Percentiles rank a stretch among this genome's conserved stretches.
Conservation (phyloP, 2,797 vertebrate genomes). For the Pachyuromys duprasi region DNA sequence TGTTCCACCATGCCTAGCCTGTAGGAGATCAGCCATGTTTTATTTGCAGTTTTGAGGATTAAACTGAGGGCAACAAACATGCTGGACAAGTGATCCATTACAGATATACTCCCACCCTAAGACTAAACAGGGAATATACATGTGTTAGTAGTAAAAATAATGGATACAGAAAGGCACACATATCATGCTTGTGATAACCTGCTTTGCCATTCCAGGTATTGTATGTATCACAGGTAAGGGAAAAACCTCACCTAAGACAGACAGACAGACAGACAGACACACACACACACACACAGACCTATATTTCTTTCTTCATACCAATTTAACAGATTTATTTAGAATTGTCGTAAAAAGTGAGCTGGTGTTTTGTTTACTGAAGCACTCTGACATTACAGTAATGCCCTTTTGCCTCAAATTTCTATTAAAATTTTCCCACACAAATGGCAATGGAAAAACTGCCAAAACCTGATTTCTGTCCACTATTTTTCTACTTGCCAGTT, state of each 20-base stretch:
- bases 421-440: not conserved
- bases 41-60: not conserved
- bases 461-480: not conserved
- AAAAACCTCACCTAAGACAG: slow-evolving; percentile 11
- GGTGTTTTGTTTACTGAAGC: not conserved
- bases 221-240: not conserved
- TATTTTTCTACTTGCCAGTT: not conserved
- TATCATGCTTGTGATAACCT: not conserved
- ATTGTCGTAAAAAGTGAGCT: not conserved
- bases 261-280: not conserved
- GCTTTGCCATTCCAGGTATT: not conserved
- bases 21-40: not conserved
- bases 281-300: not conserved
- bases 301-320: not conserved
- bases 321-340: not conserved
- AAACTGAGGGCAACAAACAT: not conserved
- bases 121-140: not conserved
- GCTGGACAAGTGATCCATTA: not conserved
- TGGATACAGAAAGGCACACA: not conserved
- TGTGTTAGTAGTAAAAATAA: slow-evolving; percentile 45
- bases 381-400: not conserved
- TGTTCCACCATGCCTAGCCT: not conserved
- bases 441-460: not conserved
- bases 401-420: not conserved
- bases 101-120: not conserved